Evolutionary conservation across 2,113 vertebrate species (phyloP).

Genomic region (Raja brachyura): DNA sequence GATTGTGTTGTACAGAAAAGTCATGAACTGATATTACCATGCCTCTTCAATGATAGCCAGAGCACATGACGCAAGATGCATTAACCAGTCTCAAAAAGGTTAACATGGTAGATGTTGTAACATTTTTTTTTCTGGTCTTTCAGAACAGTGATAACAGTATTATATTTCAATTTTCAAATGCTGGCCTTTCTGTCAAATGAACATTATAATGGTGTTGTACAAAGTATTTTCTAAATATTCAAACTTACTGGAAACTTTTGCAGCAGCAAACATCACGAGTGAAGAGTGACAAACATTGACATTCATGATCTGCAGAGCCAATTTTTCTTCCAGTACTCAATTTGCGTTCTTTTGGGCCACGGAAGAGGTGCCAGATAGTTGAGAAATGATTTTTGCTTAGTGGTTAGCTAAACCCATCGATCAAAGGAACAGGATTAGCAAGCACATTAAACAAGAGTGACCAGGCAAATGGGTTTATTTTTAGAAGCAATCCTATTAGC

Average conservation of each 20-base stretch:
- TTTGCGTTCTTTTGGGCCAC: background rate
- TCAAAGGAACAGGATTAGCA: background rate
- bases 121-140: background rate
- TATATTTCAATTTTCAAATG: background rate
- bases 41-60: background rate
- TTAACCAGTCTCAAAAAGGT: background rate
- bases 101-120: background rate
- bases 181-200: background rate
- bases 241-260: background rate
- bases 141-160: background rate
- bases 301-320: background rate
- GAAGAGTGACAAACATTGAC: background rate
- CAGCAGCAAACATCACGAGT: background rate
- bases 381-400: background rate
- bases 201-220: background rate
- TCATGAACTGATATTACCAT: background rate
- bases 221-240: background rate
- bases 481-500: background rate
- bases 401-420: background rate
- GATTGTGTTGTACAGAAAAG: background rate
- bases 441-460: background rate
- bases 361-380: background rate
- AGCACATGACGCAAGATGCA: background rate
- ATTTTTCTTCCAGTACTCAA: background rate
- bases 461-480: constrained; percentile 18